Percentiles rank a stretch among this genome's conserved stretches.
phyloP scores from a whole-genome alignment of 2,113 vertebrate species.

The Probosciger aterrimus region DNA sequence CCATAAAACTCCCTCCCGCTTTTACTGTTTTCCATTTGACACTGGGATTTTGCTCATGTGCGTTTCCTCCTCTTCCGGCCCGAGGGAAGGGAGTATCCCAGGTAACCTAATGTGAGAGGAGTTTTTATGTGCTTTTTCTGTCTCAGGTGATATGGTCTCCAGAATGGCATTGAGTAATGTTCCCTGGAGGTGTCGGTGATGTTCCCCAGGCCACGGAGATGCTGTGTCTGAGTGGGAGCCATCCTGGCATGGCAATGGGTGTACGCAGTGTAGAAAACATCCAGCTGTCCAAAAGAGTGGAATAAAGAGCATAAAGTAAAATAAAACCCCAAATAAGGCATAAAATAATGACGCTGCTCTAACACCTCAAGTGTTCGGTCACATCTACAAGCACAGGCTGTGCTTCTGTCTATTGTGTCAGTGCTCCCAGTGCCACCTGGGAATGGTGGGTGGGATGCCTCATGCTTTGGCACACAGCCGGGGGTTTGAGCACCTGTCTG shows the following conservation, averaged over 20 bases:
- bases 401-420: fast-evolving
- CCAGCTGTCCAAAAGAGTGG: neutral
- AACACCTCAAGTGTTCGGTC: fast-evolving
- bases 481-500: neutral
- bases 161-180: too few relatives aligned
- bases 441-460: neutral
- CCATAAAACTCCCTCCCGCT: neutral
- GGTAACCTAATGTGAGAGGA: neutral
- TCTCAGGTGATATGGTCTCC: neutral
- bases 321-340: neutral
- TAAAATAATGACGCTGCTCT: neutral
- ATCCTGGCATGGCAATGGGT: neutral
- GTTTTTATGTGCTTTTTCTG: slow-evolving; percentile 9
- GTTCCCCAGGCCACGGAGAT: neutral
- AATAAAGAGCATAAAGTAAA: neutral
- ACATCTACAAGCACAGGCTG: fast-evolving
- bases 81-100: neutral
- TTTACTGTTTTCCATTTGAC: slow-evolving; percentile 21
- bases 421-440: too few relatives aligned
- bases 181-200: neutral
- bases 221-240: fast-evolving
- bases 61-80: neutral
- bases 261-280: neutral
- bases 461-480: neutral
- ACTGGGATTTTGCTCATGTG: neutral